Evolutionary conservation across 1,140 invertebrate genomes (phyloP).

Genomic region (Cyclargus thomasi): DNA sequence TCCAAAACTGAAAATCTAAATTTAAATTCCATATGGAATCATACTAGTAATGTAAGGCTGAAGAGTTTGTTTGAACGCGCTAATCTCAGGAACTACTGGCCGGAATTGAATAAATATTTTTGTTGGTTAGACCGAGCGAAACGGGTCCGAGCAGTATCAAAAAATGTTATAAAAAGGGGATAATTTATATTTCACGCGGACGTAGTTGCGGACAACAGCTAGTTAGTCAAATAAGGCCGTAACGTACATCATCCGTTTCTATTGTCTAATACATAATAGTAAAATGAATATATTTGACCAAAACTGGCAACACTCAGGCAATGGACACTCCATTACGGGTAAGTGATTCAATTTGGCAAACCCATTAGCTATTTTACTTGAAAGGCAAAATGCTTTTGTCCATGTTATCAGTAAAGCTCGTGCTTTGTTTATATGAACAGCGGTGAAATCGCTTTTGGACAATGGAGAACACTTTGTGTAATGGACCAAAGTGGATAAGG

Average conservation of each 20-base stretch:
- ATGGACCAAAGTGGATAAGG: constrained; percentile 62
- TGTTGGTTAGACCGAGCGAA: no score
- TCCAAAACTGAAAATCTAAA: no score
- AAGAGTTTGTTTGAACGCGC: no score
- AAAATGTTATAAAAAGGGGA: no score
- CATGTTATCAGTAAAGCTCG: constrained; percentile 28
- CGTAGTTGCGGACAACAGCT: no score
- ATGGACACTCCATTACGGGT: constrained; percentile 12
- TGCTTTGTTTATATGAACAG: constrained; percentile 31
- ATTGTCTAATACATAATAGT: background rate
- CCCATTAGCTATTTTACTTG: constrained; percentile 19
- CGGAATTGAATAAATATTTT: no score
- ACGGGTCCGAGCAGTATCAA: no score
- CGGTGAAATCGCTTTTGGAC: constrained; percentile 40
- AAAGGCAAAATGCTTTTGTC: constrained; percentile 31
- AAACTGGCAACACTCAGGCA: constrained; percentile 6
- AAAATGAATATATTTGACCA: background rate
- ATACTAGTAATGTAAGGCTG: no score
- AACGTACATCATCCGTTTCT: background rate
- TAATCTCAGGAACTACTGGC: no score
- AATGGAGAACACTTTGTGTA: constrained; percentile 63
- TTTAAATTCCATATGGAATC: no score
- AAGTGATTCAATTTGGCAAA: constrained; percentile 18
- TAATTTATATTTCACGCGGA: no score
- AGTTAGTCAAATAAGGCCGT: background rate